phyloP scores from a whole-genome alignment of 2,797 vertebrate species.

The Orientallactaga sibirica region DNA sequence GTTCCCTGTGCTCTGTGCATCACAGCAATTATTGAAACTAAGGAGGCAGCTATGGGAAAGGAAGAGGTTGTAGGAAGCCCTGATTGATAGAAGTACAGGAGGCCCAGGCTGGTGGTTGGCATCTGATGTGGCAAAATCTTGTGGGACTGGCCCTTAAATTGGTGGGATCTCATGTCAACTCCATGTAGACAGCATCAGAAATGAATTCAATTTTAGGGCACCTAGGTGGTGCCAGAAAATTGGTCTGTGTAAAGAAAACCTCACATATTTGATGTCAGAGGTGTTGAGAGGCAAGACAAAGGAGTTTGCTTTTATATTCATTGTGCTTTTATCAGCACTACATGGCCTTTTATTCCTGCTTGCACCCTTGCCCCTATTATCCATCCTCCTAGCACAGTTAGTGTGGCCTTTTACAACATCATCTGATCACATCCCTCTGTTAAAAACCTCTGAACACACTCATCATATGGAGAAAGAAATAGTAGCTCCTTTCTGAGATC shows the following conservation, averaged over 20 bases:
- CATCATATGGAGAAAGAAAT: not conserved
- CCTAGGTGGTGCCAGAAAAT: not conserved
- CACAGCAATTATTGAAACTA: not conserved
- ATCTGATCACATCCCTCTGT: not conserved
- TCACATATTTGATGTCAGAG: not conserved
- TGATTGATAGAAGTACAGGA: not conserved
- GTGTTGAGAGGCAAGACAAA: not conserved
- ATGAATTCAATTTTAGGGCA: not conserved
- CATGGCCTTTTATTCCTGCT: constrained; percentile 16
- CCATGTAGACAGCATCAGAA: not conserved
- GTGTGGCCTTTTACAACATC: not conserved
- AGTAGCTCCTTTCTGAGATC: not conserved
- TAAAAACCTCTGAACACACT: constrained; percentile 16
- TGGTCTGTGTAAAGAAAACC: not conserved
- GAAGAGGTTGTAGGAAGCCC: not conserved
- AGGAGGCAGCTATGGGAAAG: not conserved
- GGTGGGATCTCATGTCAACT: not conserved
- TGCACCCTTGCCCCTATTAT: constrained; percentile 13
- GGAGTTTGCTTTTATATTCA: not conserved
- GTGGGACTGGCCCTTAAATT: not conserved
- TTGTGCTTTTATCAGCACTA: constrained; percentile 39
- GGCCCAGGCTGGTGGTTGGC: not conserved
- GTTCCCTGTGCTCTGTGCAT: not conserved
- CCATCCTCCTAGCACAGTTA: not conserved
- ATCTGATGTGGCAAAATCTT: not conserved